A percentile compares a stretch with the other conserved stretches of the same genome.
Conservation (phyloP, 1,140 invertebrate genomes). For the Drosophila pruinosa region DNA sequence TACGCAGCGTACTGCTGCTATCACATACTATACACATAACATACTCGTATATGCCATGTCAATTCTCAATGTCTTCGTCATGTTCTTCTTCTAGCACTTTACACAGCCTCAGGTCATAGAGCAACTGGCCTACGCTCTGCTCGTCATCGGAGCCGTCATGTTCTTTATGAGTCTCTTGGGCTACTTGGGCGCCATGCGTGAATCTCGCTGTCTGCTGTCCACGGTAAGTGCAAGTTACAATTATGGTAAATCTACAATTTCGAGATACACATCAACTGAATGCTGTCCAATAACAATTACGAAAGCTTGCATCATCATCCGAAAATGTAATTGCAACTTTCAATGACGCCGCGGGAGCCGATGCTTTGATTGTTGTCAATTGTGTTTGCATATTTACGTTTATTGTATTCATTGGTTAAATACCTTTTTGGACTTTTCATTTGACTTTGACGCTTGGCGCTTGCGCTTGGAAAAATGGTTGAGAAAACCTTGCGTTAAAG, state of each 20-base stretch:
- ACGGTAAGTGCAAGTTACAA: conserved; percentile 85
- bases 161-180: conserved; percentile 93
- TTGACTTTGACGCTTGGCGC: conserved; percentile 54
- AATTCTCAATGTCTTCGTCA: background rate
- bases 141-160: conserved; percentile 90
- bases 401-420: background rate
- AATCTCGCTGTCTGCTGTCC: conserved; percentile 90
- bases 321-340: conserved; percentile 24
- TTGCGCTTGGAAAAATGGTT: conserved; percentile 36
- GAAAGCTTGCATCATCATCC: conserved; percentile 12
- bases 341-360: conserved; percentile 21
- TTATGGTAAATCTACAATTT: background rate
- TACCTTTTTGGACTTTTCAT: conserved; percentile 41
- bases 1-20: conserved; percentile 59
- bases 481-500: background rate
- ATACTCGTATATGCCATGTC: conserved; percentile 25
- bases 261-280: background rate
- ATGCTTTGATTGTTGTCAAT: conserved; percentile 19
- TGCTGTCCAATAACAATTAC: conserved; percentile 19
- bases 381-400: conserved; percentile 42
- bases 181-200: conserved; percentile 93
- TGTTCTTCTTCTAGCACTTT: conserved; percentile 83
- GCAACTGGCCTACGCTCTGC: conserved; percentile 88
- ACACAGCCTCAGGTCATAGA: conserved; percentile 86
- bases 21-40: conserved; percentile 16